phyloP scores from a whole-genome alignment of 2,888 invertebrate species.

The Mycalesis mineus region DNA sequence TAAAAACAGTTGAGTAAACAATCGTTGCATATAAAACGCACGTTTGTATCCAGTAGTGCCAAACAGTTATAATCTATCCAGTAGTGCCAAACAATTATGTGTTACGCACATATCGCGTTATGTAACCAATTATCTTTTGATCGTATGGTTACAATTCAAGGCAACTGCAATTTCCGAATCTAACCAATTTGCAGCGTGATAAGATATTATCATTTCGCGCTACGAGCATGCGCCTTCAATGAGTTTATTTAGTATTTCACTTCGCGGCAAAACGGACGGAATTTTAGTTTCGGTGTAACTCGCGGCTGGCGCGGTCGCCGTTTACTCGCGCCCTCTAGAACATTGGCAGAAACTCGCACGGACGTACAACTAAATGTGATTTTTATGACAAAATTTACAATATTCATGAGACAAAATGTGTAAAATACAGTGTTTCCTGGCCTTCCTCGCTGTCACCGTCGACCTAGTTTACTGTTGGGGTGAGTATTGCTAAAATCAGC shows the following conservation, averaged over 20 bases:
- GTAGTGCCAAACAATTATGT: constrained; percentile 2
- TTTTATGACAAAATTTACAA: constrained; percentile 45
- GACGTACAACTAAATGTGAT: constrained; percentile 56
- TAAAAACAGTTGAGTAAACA: background rate
- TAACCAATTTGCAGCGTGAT: constrained; percentile 37
- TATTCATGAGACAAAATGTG: constrained; percentile 72
- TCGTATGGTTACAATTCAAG: constrained; percentile 31
- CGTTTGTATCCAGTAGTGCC: background rate
- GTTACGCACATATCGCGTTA: constrained; percentile 13
- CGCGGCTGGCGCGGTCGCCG: constrained; percentile 54
- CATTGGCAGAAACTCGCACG: constrained; percentile 61
- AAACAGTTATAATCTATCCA: background rate
- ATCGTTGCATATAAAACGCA: background rate
- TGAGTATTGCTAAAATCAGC: constrained; percentile 65
- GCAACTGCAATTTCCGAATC: constrained; percentile 26
- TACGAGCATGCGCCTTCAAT: constrained; percentile 58
- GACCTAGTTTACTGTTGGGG: constrained; percentile 62
- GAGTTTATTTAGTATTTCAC: constrained; percentile 54
- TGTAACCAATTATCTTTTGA: constrained; percentile 28
- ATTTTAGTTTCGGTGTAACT: constrained; percentile 58
- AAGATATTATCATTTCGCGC: constrained; percentile 38
- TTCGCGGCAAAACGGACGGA: constrained; percentile 40
- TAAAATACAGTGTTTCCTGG: constrained; percentile 53
- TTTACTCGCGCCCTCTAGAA: constrained; percentile 49
- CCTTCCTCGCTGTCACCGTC: constrained; percentile 47